Conservation (phyloP, 2,797 vertebrate genomes). For the Phataginus tricuspis region DNA sequence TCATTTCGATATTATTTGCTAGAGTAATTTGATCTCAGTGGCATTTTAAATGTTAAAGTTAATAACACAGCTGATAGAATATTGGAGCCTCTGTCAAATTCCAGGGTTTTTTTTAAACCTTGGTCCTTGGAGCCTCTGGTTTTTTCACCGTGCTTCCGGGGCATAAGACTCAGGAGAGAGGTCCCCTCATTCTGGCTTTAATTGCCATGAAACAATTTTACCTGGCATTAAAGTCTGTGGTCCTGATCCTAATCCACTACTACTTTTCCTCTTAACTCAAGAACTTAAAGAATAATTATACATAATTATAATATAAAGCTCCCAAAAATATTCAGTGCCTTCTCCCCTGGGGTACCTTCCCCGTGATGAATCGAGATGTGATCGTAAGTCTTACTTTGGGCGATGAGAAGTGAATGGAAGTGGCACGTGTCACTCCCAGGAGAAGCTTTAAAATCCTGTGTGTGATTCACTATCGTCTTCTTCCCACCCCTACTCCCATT, state of each 20-base stretch:
- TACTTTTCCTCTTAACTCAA: not conserved
- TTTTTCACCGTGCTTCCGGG: not conserved
- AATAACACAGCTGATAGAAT: not conserved
- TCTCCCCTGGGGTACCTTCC: not conserved
- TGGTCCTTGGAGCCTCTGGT: not conserved
- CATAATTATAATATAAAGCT: not conserved
- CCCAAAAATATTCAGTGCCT: not conserved
- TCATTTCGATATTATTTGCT: conserved; percentile 4
- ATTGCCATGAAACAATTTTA: not conserved
- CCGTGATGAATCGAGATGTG: not conserved
- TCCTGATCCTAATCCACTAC: not conserved
- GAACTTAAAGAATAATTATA: not conserved
- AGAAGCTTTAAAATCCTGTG: not conserved
- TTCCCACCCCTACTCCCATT: rapidly evolving
- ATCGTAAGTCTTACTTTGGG: not conserved
- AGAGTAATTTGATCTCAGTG: not conserved
- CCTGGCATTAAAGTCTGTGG: not conserved
- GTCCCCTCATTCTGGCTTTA: not conserved
- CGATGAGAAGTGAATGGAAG: not conserved
- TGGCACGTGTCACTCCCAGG: not conserved
- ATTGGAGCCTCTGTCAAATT: not conserved
- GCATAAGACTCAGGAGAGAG: not conserved
- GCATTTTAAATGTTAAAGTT: conserved; percentile 33
- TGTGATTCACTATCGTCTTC: not conserved
- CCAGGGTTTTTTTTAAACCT: not conserved